Percentiles rank a stretch among this genome's conserved stretches.
These are phyloP conservation scores for Coracopsis vasa DNA, from an alignment of 2,113 vertebrate genomes.

Conservation along the genomic window DNA sequence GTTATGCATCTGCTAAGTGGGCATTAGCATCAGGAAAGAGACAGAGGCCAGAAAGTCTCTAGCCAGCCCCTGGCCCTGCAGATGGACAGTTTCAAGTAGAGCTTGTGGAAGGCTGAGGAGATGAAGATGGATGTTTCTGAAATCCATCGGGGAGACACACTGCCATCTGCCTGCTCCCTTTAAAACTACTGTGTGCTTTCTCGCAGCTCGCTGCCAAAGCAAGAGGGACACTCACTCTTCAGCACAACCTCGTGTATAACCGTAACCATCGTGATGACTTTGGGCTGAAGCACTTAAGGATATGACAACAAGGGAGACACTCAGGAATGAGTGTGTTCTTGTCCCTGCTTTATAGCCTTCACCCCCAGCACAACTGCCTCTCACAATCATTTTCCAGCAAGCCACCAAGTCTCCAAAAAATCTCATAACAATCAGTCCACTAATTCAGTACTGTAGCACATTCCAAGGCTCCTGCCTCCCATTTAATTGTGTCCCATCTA, in stretches of 20 bases:
- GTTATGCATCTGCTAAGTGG: not conserved
- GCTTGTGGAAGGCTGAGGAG: not conserved
- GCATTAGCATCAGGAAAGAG: not conserved
- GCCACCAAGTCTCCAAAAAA: not conserved
- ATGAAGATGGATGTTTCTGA: not conserved
- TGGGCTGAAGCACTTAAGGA: not conserved
- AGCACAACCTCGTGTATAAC: fast-evolving
- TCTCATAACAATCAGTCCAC: not conserved
- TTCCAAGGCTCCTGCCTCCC: not conserved
- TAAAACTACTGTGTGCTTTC: not conserved
- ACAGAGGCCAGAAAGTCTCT: not conserved
- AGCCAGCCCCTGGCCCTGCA: not conserved
- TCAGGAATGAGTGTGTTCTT: not conserved
- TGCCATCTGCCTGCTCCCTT: constrained; percentile 51
- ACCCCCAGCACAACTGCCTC: not conserved
- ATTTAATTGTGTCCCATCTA: not conserved
- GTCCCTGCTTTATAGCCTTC: not conserved
- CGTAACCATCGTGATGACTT: fast-evolving
- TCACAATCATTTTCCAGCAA: not conserved
- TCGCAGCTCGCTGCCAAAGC: not conserved
- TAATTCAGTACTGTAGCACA: not conserved
- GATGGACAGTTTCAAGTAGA: not conserved
- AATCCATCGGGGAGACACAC: constrained; percentile 34
- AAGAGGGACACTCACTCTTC: not conserved
- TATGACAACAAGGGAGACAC: not conserved